Evolutionary conservation across 2,113 vertebrate genomes (phyloP).

Genomic region (Oncorhynchus gorbuscha): DNA sequence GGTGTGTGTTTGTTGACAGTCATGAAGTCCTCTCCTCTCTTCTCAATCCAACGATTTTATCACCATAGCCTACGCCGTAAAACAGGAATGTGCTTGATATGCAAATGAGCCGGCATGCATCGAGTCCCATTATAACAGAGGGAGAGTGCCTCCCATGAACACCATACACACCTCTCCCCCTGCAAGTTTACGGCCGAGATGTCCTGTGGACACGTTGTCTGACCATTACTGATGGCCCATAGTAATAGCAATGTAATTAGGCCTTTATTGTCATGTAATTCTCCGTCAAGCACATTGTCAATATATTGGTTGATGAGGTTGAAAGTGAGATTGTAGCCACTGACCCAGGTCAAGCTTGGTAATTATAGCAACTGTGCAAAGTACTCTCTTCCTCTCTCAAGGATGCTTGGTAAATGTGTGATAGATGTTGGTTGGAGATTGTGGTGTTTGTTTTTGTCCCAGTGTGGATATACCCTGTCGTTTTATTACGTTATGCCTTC

Average conservation of each 20-base stretch:
- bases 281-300: slow-evolving; percentile 75
- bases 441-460: slow-evolving; percentile 70
- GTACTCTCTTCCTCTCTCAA: background rate
- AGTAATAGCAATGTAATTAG: slow-evolving; percentile 76
- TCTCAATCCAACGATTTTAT: slow-evolving; percentile 22
- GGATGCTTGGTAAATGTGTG: background rate
- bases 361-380: slow-evolving; percentile 40
- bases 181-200: slow-evolving; percentile 62
- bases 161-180: slow-evolving; percentile 18
- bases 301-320: slow-evolving; percentile 75
- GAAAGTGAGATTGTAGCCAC: slow-evolving; percentile 69
- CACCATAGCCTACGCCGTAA: slow-evolving; percentile 16
- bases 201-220: slow-evolving; percentile 62
- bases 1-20: slow-evolving; percentile 10
- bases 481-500: slow-evolving; percentile 61
- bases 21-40: background rate
- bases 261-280: slow-evolving; percentile 76
- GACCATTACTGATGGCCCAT: slow-evolving; percentile 71
- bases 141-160: slow-evolving; percentile 13
- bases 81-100: slow-evolving; percentile 42
- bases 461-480: slow-evolving; percentile 71
- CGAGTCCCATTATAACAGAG: slow-evolving; percentile 26
- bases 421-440: slow-evolving; percentile 34
- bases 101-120: slow-evolving; percentile 31
- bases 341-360: slow-evolving; percentile 66